phyloP scores from a whole-genome alignment of 2,888 invertebrate genomes.

The Parnassius glacialis region DNA sequence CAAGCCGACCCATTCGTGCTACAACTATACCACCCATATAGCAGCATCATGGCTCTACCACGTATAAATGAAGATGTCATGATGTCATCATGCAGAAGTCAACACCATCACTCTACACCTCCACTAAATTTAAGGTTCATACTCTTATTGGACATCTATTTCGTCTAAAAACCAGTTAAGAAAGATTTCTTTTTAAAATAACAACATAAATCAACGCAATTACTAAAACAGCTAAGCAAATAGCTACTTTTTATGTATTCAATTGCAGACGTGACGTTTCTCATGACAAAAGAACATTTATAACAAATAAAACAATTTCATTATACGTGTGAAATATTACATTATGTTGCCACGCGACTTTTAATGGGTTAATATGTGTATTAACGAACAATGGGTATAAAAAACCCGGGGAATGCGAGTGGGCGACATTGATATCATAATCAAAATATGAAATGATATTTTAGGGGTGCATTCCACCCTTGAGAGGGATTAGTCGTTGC shows the following conservation, averaged over 20 bases:
- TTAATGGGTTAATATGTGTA: conserved; percentile 79
- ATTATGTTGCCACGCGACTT: conserved; percentile 71
- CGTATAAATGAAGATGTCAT: no score
- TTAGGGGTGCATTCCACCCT: conserved; percentile 50
- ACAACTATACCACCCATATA: no score
- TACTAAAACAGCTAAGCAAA: no score
- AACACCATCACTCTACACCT: no score
- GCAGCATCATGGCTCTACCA: no score
- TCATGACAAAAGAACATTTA: conserved; percentile 51
- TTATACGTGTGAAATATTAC: conserved; percentile 68
- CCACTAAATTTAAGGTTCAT: no score
- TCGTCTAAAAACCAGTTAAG: no score
- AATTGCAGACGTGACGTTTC: conserved; percentile 21
- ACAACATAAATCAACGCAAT: neutral
- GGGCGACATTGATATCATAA: conserved; percentile 78
- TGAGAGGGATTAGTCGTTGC: conserved; percentile 50
- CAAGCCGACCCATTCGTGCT: no score
- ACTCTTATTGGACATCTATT: no score
- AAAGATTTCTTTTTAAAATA: no score
- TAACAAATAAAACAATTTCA: conserved; percentile 55
- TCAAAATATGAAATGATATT: conserved; percentile 79
- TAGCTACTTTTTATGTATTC: no score
- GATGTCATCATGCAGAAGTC: no score
- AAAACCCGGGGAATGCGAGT: conserved; percentile 50
- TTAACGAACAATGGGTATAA: conserved; percentile 70